A percentile compares a stretch with the other conserved stretches of the same genome.
phyloP scores from a whole-genome alignment of 2,113 vertebrate species.

The Alosa alosa region DNA sequence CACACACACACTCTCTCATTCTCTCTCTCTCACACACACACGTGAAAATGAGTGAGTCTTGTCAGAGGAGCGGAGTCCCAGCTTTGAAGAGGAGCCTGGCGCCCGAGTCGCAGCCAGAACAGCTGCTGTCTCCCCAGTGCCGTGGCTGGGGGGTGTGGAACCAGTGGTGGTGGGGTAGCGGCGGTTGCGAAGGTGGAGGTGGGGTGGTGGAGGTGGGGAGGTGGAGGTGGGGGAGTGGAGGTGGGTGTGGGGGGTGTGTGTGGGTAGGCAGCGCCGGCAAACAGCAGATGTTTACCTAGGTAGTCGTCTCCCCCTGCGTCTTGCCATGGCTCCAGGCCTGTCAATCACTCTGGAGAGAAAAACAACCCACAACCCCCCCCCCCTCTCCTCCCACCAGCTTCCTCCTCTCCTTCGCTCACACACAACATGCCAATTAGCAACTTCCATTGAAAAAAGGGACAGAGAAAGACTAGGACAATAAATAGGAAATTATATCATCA shows the following conservation, averaged over 20 bases:
- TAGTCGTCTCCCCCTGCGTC: background rate
- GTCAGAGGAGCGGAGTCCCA: background rate
- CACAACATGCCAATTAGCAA: slow-evolving; percentile 6
- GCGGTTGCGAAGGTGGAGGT: no score
- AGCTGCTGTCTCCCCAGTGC: background rate
- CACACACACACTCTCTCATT: no score
- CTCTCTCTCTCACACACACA: no score
- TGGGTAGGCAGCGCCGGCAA: background rate
- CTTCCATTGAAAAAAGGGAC: background rate
- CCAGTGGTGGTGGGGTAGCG: background rate
- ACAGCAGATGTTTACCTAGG: slow-evolving; percentile 27
- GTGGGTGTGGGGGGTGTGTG: background rate
- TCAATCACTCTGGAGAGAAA: slow-evolving; percentile 26
- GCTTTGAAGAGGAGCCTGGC: background rate
- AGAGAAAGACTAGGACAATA: background rate
- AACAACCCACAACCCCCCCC: slow-evolving; percentile 10
- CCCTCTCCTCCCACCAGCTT: background rate
- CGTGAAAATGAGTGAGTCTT: background rate
- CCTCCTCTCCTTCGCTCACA: background rate
- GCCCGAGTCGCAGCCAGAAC: background rate
- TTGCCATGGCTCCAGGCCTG: slow-evolving; percentile 25
- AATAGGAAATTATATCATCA: slow-evolving; percentile 4
- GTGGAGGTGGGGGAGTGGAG: background rate
- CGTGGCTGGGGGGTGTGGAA: background rate
- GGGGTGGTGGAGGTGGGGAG: no score